Conservation (phyloP, 2,113 vertebrate genomes). For the Gavia stellata region DNA sequence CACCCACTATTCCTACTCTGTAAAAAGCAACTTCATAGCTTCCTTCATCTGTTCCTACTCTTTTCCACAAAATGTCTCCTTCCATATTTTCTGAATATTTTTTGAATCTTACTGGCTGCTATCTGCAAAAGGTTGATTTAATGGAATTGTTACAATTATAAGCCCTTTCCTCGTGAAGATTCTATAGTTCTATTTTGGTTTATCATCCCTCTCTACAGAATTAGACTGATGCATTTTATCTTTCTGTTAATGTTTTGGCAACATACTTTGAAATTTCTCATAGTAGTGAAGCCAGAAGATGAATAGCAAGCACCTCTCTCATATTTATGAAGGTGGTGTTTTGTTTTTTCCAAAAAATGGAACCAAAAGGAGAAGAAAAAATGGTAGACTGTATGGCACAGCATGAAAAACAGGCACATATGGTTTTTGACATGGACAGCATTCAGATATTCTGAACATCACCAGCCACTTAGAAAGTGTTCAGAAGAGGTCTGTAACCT, state of each 20-base stretch:
- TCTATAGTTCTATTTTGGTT: not conserved
- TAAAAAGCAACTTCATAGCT: not conserved
- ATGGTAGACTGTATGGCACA: not conserved
- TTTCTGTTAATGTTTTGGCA: not conserved
- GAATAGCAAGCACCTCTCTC: not conserved
- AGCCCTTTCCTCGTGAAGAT: not conserved
- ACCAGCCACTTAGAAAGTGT: not conserved
- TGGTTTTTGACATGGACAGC: not conserved
- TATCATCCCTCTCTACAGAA: not conserved
- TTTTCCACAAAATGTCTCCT: not conserved
- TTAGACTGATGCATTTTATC: not conserved
- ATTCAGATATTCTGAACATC: not conserved
- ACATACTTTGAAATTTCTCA: not conserved
- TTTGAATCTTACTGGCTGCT: not conserved
- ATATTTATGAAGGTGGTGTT: not conserved
- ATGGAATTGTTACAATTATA: not conserved
- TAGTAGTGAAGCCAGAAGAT: not conserved
- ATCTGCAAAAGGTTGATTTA: not conserved
- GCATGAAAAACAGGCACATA: not conserved
- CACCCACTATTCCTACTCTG: not conserved
- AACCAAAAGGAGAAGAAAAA: not conserved
- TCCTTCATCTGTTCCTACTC: not conserved
- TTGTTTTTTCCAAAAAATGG: not conserved
- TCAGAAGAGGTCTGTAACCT: not conserved
- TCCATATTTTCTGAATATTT: not conserved